A percentile compares a stretch with the other conserved stretches of the same genome.
These are phyloP conservation scores for Zhuqinia jingwanae DNA, from an alignment of 2,888 invertebrate species.

Conservation along the genomic window DNA sequence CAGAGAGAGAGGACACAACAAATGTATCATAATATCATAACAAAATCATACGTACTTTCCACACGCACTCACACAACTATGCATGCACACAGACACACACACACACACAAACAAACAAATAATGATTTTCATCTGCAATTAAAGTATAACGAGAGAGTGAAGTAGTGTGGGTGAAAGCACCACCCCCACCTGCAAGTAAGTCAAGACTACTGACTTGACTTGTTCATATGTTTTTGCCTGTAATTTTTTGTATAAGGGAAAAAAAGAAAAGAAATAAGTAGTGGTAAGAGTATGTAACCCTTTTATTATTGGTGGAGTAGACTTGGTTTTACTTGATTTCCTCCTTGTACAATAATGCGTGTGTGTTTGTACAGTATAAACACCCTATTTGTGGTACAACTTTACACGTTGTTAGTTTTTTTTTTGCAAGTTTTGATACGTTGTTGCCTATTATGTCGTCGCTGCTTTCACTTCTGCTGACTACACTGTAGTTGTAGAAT, in stretches of 20 bases:
- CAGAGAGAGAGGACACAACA: background rate
- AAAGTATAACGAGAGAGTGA: too few species aligned
- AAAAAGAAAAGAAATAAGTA: too few species aligned
- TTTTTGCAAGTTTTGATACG: conserved; percentile 30
- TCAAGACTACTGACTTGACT: background rate
- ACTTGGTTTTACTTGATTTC: too few species aligned
- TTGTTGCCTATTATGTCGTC: too few species aligned
- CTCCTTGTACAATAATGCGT: too few species aligned
- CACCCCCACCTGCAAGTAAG: background rate
- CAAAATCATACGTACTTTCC: background rate
- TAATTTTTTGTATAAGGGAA: background rate
- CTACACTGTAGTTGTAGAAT: too few species aligned
- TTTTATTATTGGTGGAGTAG: too few species aligned
- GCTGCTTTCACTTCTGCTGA: too few species aligned
- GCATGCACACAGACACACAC: background rate
- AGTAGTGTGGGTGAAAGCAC: conserved; percentile 47
- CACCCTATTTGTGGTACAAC: conserved; percentile 52
- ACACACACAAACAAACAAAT: conserved; percentile 1
- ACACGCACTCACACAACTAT: background rate
- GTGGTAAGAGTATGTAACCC: too few species aligned
- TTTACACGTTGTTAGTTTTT: conserved; percentile 62
- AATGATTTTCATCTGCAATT: conserved; percentile 35
- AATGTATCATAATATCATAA: background rate
- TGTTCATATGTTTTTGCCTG: background rate
- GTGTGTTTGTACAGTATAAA: too few species aligned